These are phyloP conservation scores for Sussaba pulchella DNA, from an alignment of 2,888 invertebrate species.

Conservation along the genomic window DNA sequence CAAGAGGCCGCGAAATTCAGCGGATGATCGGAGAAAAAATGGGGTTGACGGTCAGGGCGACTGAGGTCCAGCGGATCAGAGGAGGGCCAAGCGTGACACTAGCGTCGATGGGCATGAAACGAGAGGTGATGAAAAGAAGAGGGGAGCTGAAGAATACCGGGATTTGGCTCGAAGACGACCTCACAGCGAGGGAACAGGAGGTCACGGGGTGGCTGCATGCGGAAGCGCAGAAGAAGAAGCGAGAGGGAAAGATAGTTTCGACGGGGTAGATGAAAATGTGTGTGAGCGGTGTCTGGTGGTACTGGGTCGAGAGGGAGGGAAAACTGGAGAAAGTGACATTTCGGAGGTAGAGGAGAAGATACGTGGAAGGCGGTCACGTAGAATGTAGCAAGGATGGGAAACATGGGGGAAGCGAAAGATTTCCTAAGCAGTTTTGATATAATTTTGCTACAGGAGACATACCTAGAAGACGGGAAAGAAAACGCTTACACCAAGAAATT, in stretches of 20 bases:
- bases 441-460: conserved; percentile 54
- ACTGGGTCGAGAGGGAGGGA: conserved; percentile 40
- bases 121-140: conserved; percentile 12
- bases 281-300: conserved; percentile 15
- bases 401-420: not conserved
- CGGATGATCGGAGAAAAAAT: not conserved
- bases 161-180: conserved; percentile 37
- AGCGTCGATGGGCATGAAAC: conserved; percentile 16
- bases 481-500: not conserved
- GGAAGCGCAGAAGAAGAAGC: not conserved
- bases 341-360: not conserved
- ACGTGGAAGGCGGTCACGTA: conserved; percentile 11
- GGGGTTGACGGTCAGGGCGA: not conserved
- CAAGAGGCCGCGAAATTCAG: not conserved
- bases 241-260: conserved; percentile 8
- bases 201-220: conserved; percentile 28
- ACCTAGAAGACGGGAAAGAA: conserved; percentile 14
- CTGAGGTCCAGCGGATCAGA: not conserved
- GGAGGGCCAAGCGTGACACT: not conserved
- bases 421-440: conserved; percentile 31
- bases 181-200: conserved; percentile 37
- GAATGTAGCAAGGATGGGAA: conserved; percentile 41
- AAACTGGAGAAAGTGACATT: conserved; percentile 33
- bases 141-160: not conserved
- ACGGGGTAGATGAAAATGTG: conserved; percentile 22